Evolutionary conservation across 1,140 invertebrate species (phyloP).

Genomic region (Aphis craccivora): DNA sequence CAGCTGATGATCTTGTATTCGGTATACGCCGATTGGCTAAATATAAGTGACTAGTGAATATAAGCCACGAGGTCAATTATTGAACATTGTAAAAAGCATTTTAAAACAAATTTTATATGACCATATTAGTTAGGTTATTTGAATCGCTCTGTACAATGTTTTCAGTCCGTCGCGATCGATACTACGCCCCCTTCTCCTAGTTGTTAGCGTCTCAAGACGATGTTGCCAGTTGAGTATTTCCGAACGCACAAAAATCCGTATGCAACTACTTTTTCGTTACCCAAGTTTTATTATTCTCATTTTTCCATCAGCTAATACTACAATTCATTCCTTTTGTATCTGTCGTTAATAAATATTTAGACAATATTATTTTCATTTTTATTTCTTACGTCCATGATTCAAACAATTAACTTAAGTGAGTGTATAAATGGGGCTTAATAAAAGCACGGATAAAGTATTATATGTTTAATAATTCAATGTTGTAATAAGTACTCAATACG

Average conservation of each 20-base stretch:
- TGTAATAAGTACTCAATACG: not conserved
- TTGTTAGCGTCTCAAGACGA: conserved; percentile 41
- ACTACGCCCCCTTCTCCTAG: conserved; percentile 9
- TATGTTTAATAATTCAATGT: not conserved
- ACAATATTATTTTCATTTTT: not conserved
- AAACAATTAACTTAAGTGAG: not conserved
- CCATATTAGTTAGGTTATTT: not conserved
- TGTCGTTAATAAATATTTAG: not conserved
- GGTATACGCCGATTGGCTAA: not conserved
- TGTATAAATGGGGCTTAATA: not conserved
- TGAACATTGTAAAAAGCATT: not conserved
- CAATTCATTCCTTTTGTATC: not conserved
- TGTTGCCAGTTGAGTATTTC: conserved; percentile 40
- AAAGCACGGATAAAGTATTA: not conserved
- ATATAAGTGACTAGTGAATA: not conserved
- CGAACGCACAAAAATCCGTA: conserved; percentile 22
- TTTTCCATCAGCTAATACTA: not conserved
- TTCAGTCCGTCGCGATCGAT: conserved; percentile 48
- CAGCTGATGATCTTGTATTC: not conserved
- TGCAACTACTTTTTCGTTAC: conserved; percentile 10
- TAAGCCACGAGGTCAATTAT: not conserved
- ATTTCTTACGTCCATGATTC: not conserved
- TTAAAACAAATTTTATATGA: not conserved
- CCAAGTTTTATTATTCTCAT: conserved; percentile 17
- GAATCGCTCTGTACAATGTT: conserved; percentile 53